Conservation (phyloP, 2,113 vertebrate species). For the Puffinus mauretanicus region DNA sequence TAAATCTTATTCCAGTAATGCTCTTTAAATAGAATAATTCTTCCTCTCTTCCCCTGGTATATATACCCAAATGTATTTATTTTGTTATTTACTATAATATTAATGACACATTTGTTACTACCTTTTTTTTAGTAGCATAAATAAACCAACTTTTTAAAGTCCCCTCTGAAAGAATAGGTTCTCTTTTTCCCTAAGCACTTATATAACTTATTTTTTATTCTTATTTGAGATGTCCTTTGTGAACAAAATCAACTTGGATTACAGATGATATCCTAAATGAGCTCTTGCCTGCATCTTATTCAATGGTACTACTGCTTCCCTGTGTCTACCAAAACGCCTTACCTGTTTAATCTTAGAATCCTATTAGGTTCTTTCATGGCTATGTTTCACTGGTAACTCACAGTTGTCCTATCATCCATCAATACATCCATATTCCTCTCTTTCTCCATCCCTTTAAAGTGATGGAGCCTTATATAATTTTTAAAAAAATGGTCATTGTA, state of each 20-base stretch:
- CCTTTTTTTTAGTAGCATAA: not conserved
- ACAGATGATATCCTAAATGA: not conserved
- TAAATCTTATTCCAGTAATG: constrained; percentile 38
- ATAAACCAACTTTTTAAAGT: not conserved
- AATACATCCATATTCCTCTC: not conserved
- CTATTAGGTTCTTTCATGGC: not conserved
- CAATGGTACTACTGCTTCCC: not conserved
- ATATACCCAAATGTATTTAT: not conserved
- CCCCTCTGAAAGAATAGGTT: not conserved
- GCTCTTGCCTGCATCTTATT: not conserved
- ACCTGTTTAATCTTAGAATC: not conserved
- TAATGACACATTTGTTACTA: not conserved
- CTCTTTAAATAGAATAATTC: not conserved
- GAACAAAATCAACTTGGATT: not conserved
- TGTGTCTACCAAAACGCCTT: not conserved
- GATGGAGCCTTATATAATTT: not conserved
- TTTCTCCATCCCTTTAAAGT: not conserved
- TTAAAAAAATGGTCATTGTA: not conserved
- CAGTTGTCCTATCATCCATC: not conserved
- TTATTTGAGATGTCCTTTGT: not conserved
- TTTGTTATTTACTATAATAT: not conserved
- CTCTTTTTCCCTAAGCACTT: not conserved
- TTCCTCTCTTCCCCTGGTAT: not conserved
- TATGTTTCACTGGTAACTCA: not conserved
- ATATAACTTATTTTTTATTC: not conserved